A percentile compares a stretch with the other conserved stretches of the same genome.
These are phyloP conservation scores for Aurelia sp. DNA, from an alignment of 30 jellyfish, hydroid and myxozoan genomes.

Conservation along the genomic window DNA sequence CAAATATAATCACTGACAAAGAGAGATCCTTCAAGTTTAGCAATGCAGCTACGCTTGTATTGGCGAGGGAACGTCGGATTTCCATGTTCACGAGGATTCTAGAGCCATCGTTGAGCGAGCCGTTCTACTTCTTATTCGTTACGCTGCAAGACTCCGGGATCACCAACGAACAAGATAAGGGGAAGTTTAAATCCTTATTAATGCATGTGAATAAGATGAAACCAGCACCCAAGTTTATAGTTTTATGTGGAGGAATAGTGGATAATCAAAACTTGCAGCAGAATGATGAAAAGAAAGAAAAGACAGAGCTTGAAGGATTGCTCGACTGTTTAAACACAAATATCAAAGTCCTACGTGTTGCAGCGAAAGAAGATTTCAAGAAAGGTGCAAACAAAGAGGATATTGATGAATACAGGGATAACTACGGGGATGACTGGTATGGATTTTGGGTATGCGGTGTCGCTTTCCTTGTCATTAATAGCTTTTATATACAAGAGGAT, in stretches of 20 bases:
- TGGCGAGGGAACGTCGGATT: constrained; percentile 56
- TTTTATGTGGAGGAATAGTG: constrained; percentile 54
- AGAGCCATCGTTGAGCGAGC: constrained; percentile 70
- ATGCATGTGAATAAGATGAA: constrained; percentile 39
- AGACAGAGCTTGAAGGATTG: constrained; percentile 20
- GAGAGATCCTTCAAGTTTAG: constrained; percentile 12
- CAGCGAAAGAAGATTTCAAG: constrained; percentile 51
- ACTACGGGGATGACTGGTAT: constrained; percentile 80
- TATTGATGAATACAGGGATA: constrained; percentile 36
- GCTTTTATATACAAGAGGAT: constrained; percentile 20
- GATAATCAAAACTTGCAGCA: neutral
- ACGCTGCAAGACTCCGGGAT: constrained; percentile 25
- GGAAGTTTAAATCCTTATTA: constrained; percentile 4
- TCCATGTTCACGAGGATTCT: constrained; percentile 60
- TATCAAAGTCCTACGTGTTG: constrained; percentile 54
- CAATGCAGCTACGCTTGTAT: constrained; percentile 5
- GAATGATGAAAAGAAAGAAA: constrained; percentile 3
- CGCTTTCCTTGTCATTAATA: constrained; percentile 59
- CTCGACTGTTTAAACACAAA: constrained; percentile 26
- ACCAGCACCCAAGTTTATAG: constrained; percentile 72
- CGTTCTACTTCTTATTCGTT: constrained; percentile 57
- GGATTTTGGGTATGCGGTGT: constrained; percentile 86
- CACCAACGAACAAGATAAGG: neutral
- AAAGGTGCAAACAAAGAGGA: constrained; percentile 5
- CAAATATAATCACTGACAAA: constrained; percentile 23